phyloP scores from a whole-genome alignment of 2,113 vertebrate species.

The Bungarus multicinctus region DNA sequence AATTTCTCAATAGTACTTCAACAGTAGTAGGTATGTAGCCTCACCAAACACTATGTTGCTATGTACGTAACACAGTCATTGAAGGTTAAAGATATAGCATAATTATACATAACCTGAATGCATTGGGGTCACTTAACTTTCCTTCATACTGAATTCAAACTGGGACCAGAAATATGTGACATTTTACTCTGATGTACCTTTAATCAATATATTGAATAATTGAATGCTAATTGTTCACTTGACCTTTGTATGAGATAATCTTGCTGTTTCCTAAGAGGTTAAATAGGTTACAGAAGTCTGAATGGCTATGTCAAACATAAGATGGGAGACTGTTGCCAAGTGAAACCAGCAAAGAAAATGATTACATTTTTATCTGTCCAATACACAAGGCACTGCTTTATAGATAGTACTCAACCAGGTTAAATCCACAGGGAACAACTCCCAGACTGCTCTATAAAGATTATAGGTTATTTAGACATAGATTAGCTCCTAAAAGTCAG shows the following conservation, averaged over 20 bases:
- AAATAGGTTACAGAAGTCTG: not conserved
- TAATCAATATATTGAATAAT: not conserved
- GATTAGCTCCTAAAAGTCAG: not conserved
- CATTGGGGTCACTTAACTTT: not conserved
- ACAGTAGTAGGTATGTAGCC: no score
- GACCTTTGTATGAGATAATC: not conserved
- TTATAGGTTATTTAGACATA: not conserved
- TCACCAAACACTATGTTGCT: not conserved
- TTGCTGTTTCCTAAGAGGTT: not conserved
- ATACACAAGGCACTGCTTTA: not conserved
- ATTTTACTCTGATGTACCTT: not conserved
- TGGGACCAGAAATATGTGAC: not conserved
- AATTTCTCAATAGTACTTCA: not conserved
- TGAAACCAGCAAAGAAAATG: not conserved
- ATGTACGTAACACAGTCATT: not conserved
- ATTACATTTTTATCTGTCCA: not conserved
- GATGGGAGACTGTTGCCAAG: not conserved
- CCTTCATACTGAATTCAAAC: not conserved
- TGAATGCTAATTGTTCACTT: not conserved
- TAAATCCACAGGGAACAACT: not conserved
- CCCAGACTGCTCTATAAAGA: not conserved
- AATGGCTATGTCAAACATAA: not conserved
- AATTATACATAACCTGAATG: not conserved
- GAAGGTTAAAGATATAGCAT: not conserved
- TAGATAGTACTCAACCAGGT: not conserved